Conservation (phyloP, 1,140 invertebrate species). For the Atta cephalotes region DNA sequence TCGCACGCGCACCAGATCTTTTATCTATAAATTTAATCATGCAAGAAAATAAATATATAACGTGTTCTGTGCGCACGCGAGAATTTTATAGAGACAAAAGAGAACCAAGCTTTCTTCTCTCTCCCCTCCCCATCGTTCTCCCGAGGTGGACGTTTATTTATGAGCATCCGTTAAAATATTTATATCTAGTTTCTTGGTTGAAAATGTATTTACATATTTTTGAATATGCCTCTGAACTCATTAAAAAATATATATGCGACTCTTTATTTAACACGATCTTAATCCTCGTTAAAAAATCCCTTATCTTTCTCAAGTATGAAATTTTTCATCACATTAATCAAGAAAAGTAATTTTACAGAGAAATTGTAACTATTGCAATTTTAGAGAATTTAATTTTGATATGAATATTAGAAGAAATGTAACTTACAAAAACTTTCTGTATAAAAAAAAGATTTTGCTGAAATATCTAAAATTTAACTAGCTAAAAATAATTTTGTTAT, state of each 20-base stretch:
- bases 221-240: neutral
- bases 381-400: neutral
- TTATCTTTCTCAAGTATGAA: neutral
- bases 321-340: neutral
- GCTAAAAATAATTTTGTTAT: no score
- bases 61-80: slow-evolving; percentile 30
- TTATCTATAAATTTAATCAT: slow-evolving; percentile 60
- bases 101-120: neutral
- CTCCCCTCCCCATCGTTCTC: neutral
- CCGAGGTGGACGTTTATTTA: slow-evolving; percentile 7
- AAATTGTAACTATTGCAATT: neutral
- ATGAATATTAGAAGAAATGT: neutral
- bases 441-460: no score
- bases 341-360: slow-evolving; percentile 3
- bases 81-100: slow-evolving; percentile 16
- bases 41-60: slow-evolving; percentile 60
- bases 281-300: neutral
- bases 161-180: slow-evolving; percentile 42
- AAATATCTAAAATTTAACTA: no score
- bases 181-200: slow-evolving; percentile 21
- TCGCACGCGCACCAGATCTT: slow-evolving; percentile 51
- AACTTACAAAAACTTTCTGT: neutral
- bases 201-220: slow-evolving; percentile 14
- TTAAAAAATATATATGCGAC: slow-evolving; percentile 5
- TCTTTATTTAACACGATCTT: slow-evolving; percentile 21